phyloP scores from a whole-genome alignment of 2,888 invertebrate genomes.

The Ligdia adustata region DNA sequence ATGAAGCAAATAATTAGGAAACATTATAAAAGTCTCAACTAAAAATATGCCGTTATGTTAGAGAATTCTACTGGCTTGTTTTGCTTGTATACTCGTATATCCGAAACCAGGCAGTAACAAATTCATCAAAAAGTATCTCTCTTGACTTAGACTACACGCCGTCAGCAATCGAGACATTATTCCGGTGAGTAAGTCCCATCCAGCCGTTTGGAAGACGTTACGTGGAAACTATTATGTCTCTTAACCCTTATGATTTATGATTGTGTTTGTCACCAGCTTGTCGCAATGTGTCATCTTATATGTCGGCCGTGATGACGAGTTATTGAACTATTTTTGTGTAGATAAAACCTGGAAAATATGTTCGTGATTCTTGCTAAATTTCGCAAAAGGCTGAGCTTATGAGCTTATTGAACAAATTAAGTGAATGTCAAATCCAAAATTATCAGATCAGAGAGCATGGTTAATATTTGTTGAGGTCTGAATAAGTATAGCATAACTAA shows the following conservation, averaged over 20 bases:
- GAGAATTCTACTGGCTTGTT: too few species aligned
- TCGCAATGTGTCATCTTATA: conserved; percentile 23
- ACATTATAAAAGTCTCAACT: too few species aligned
- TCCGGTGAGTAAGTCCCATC: conserved; percentile 64
- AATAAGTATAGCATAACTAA: too few species aligned
- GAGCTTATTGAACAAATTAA: too few species aligned
- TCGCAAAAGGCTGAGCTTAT: too few species aligned
- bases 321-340: neutral
- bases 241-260: conserved; percentile 28
- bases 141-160: conserved; percentile 32
- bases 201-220: conserved; percentile 56
- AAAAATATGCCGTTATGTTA: too few species aligned
- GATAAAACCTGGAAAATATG: conserved; percentile 1
- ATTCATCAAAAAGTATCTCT: neutral
- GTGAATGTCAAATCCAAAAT: too few species aligned
- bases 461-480: too few species aligned
- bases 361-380: neutral
- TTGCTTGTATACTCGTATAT: too few species aligned
- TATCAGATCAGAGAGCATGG: too few species aligned
- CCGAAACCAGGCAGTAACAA: too few species aligned
- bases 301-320: conserved; percentile 5
- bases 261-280: conserved; percentile 19
- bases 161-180: conserved; percentile 70
- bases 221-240: conserved; percentile 57
- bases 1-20: too few species aligned